Conservation (phyloP, 2,888 invertebrate species). For the Leucophenga montana region DNA sequence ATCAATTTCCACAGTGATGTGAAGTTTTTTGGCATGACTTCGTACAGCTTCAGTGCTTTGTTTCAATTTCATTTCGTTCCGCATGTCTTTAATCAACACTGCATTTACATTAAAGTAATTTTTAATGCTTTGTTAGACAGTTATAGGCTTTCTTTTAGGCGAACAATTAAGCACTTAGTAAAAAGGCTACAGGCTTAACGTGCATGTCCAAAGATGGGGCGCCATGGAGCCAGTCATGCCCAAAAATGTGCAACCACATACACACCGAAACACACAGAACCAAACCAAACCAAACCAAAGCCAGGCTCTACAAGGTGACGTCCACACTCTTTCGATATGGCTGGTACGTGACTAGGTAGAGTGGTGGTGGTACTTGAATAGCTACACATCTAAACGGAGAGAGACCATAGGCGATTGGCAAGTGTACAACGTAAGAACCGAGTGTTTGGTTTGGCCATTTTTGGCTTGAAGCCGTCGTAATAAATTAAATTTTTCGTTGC, state of each 20-base stretch:
- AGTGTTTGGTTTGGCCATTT: not conserved
- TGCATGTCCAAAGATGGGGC: slow-evolving; percentile 3
- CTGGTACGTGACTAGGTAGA: slow-evolving; percentile 22
- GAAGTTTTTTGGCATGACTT: not conserved
- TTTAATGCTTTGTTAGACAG: no score
- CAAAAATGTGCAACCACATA: not conserved
- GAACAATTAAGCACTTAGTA: slow-evolving; percentile 4
- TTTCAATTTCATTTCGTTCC: no score
- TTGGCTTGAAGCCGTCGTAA: slow-evolving; percentile 41
- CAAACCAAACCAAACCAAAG: not conserved
- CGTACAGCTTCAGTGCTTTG: no score
- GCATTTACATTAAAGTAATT: no score
- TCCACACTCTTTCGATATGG: not conserved
- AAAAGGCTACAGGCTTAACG: not conserved
- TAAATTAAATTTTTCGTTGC: slow-evolving; percentile 56
- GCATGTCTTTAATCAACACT: no score
- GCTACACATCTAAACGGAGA: not conserved
- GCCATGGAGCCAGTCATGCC: not conserved
- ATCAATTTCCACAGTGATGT: slow-evolving; percentile 2
- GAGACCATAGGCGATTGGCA: not conserved
- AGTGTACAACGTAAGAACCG: no score
- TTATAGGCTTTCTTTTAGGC: not conserved
- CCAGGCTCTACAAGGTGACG: no score
- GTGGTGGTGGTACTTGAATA: not conserved
- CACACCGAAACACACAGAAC: not conserved